Conservation (phyloP, 2,113 vertebrate species). For the Tragulus kanchil region DNA sequence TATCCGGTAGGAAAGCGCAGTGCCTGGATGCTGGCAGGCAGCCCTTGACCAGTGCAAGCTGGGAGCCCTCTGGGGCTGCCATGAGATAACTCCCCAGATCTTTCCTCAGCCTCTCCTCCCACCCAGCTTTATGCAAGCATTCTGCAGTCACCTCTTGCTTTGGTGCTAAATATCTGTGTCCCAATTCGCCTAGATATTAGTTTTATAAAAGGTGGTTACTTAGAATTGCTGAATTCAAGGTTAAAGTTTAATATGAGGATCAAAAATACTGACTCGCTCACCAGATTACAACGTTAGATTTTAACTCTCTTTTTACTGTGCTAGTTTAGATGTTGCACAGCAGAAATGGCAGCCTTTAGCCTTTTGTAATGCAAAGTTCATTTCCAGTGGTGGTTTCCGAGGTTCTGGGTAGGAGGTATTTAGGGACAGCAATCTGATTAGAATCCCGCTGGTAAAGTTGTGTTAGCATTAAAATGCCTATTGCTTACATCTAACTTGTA, state of each 20-base stretch:
- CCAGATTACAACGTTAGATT: background rate
- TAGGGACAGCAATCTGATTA: background rate
- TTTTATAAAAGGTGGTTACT: conserved; percentile 34
- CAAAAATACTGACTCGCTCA: background rate
- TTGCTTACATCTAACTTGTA: background rate
- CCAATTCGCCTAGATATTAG: background rate
- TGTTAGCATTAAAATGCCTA: background rate
- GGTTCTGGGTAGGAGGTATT: background rate
- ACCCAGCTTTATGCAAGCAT: background rate
- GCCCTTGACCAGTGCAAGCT: background rate
- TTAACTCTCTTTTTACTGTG: background rate
- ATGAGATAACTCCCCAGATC: rapidly evolving
- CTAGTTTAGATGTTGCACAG: background rate
- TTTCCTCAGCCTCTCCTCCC: background rate
- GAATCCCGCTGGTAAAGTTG: background rate
- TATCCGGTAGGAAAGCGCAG: background rate
- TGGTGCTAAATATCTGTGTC: background rate
- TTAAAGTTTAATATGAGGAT: background rate
- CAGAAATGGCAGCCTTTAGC: background rate
- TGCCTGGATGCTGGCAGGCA: rapidly evolving
- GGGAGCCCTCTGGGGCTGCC: background rate
- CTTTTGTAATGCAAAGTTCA: background rate
- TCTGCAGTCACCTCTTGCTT: background rate
- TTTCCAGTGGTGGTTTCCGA: background rate
- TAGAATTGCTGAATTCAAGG: conserved; percentile 28